Percentiles rank a stretch among this genome's conserved stretches.
These are phyloP conservation scores for Apoda limacodes DNA, from an alignment of 2,888 invertebrate species.

Conservation along the genomic window DNA sequence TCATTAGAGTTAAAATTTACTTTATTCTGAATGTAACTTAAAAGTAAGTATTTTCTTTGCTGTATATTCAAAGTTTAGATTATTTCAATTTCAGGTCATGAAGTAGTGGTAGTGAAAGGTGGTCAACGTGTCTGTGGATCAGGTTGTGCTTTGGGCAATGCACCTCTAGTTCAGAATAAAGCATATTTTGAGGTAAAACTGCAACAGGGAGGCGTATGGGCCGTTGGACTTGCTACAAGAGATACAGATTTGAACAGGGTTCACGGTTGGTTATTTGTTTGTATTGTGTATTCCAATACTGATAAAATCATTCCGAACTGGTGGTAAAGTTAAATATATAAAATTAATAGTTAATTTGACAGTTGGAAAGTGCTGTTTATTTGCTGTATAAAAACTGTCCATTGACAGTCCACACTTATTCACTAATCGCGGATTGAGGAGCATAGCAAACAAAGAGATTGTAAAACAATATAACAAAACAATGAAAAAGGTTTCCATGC, in stretches of 20 bases:
- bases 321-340: too few species aligned
- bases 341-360: too few species aligned
- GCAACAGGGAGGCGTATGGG: slow-evolving; percentile 97
- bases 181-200: slow-evolving; percentile 98
- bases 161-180: slow-evolving; percentile 96
- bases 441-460: too few species aligned
- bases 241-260: slow-evolving; percentile 88
- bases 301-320: too few species aligned
- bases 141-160: slow-evolving; percentile 94
- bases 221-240: slow-evolving; percentile 91
- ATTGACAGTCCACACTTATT: too few species aligned
- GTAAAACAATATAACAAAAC: too few species aligned
- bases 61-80: not conserved
- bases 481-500: too few species aligned
- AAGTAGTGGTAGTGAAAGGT: slow-evolving; percentile 95
- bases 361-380: too few species aligned
- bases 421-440: too few species aligned
- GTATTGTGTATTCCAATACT: too few species aligned
- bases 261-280: slow-evolving; percentile 68
- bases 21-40: not conserved
- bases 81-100: slow-evolving; percentile 77
- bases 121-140: slow-evolving; percentile 94
- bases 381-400: too few species aligned
- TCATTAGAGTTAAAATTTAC: not conserved
- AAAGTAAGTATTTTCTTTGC: not conserved